Conservation (phyloP, 2,797 vertebrate genomes). For the Euthynnus affinis region DNA sequence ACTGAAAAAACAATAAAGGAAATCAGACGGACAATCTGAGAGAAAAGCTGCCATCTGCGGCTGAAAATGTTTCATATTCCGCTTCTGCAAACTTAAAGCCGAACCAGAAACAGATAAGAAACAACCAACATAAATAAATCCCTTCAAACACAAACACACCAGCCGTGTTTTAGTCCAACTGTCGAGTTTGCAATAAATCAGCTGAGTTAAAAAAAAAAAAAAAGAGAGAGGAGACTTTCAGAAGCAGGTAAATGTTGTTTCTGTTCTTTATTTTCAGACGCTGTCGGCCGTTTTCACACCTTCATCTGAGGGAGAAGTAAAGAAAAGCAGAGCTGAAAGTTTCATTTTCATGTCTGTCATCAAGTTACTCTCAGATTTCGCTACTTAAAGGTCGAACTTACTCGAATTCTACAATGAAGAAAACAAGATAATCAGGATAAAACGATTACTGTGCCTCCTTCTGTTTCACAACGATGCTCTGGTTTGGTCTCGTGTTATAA, state of each 20-base stretch:
- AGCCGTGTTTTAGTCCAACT: constrained; percentile 13
- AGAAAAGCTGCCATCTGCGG: constrained; percentile 6
- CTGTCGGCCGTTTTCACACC: neutral
- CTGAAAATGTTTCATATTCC: neutral
- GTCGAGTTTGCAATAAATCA: neutral
- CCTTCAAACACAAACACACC: constrained; percentile 5
- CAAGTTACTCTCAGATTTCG: too few relatives aligned
- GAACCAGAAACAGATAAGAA: neutral
- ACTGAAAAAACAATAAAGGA: too few relatives aligned
- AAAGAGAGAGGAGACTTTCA: constrained; percentile 6
- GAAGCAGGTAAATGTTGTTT: neutral
- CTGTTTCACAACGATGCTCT: too few relatives aligned
- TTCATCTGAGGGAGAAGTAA: neutral
- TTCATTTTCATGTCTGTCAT: too few relatives aligned
- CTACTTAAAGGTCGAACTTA: too few relatives aligned
- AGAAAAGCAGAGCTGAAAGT: neutral
- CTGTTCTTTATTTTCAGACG: neutral
- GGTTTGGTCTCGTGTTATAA: too few relatives aligned
- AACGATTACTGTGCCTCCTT: too few relatives aligned
- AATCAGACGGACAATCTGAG: neutral
- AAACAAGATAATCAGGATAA: too few relatives aligned
- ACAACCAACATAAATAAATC: neutral
- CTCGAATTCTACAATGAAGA: too few relatives aligned
- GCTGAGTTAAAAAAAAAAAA: neutral
- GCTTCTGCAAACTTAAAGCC: neutral